These are phyloP conservation scores for Neolamprologus brichardi DNA, from an alignment of 2,113 vertebrate species.

Conservation along the genomic window DNA sequence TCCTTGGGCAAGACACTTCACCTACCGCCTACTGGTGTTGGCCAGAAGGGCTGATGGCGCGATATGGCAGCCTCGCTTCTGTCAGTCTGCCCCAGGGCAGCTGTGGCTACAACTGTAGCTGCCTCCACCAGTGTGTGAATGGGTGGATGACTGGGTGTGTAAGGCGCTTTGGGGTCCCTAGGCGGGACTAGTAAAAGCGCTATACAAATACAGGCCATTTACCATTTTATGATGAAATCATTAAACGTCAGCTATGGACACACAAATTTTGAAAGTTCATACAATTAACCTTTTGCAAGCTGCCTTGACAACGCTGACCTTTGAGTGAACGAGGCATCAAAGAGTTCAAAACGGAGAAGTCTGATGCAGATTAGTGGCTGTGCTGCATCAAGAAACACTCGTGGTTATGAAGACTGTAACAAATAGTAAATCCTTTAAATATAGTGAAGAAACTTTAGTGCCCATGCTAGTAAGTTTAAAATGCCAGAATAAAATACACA, in stretches of 20 bases:
- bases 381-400: not conserved
- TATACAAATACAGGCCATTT: no score
- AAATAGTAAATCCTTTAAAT: not conserved
- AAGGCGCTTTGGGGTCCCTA: no score
- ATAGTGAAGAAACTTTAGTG: not conserved
- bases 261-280: not conserved
- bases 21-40: no score
- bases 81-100: no score
- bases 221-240: not conserved
- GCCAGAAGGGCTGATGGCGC: no score
- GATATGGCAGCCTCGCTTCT: no score
- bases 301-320: not conserved
- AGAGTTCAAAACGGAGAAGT: not conserved
- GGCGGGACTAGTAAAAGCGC: no score
- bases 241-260: not conserved
- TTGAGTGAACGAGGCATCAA: not conserved
- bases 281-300: not conserved
- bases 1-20: no score
- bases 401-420: not conserved
- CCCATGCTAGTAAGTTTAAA: not conserved
- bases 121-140: no score
- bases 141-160: no score
- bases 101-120: no score
- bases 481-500: not conserved
- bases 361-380: not conserved